Evolutionary conservation across 1,140 invertebrate species (phyloP).

Genomic region (Bursaphelenchus mucronatus): DNA sequence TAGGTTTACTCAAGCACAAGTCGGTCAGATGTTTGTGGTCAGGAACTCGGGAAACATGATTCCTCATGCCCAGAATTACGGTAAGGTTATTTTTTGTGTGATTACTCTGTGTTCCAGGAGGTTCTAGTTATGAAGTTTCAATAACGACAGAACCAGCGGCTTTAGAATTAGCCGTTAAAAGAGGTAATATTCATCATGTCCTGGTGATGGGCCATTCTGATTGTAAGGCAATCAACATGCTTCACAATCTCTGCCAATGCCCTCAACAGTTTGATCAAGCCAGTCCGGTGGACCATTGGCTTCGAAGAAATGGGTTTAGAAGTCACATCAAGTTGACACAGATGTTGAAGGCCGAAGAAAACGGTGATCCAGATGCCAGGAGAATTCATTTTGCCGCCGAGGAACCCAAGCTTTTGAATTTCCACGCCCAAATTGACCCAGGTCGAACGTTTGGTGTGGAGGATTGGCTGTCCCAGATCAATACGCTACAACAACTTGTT

Average conservation of each 20-base stretch:
- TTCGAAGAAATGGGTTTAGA: conserved; percentile 76
- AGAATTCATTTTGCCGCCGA: conserved; percentile 49
- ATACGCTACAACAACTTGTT: conserved; percentile 85
- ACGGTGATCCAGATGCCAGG: neutral
- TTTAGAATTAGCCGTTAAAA: conserved; percentile 82
- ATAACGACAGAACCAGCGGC: conserved; percentile 83
- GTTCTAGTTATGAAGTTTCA: conserved; percentile 53
- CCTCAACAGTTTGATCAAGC: conserved; percentile 73
- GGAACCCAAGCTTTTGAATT: conserved; percentile 65
- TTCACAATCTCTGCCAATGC: conserved; percentile 77
- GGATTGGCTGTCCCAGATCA: conserved; percentile 89
- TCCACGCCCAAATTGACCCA: conserved; percentile 87
- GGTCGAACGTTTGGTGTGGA: conserved; percentile 80
- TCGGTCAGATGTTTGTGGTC: conserved; percentile 94
- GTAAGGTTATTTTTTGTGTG: conserved; percentile 42
- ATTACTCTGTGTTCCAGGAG: conserved; percentile 39
- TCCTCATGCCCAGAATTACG: conserved; percentile 80
- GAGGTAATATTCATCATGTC: conserved; percentile 85
- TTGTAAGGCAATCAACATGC: conserved; percentile 91
- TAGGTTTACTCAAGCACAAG: conserved; percentile 85
- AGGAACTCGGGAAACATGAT: conserved; percentile 89
- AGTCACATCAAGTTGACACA: conserved; percentile 78
- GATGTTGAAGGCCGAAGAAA: conserved; percentile 28
- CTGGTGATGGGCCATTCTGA: conserved; percentile 90
- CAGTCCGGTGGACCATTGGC: conserved; percentile 82